These are phyloP conservation scores for Lomographa bimaculata DNA, from an alignment of 2,888 invertebrate species.

Conservation along the genomic window DNA sequence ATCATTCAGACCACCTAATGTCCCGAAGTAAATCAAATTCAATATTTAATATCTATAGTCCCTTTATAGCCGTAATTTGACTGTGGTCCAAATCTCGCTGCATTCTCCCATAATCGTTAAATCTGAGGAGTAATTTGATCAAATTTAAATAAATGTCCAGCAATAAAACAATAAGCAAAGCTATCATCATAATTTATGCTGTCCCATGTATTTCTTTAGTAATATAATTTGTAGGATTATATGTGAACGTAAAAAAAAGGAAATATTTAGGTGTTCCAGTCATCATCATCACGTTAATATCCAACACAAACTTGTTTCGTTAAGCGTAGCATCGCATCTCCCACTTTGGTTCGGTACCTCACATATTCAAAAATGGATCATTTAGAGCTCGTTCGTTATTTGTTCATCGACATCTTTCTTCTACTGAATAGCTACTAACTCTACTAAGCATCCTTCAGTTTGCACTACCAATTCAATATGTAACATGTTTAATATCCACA, in stretches of 20 bases:
- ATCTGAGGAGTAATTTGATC: conserved; percentile 53
- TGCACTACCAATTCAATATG: conserved; percentile 51
- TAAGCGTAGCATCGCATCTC: conserved; percentile 20
- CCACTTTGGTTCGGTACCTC: conserved; percentile 24
- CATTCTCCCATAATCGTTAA: conserved; percentile 43
- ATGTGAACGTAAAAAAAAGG: conserved; percentile 28
- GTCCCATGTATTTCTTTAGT: conserved; percentile 34
- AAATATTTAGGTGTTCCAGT: conserved; percentile 26
- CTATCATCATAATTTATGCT: conserved; percentile 50
- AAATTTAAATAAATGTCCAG: conserved; percentile 58
- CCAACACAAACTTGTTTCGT: conserved; percentile 26
- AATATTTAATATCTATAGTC: conserved; percentile 29
- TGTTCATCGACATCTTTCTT: conserved; percentile 43
- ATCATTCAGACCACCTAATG: conserved; percentile 18
- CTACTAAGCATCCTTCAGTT: conserved; percentile 56
- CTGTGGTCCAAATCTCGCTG: conserved; percentile 33
- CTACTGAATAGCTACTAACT: conserved; percentile 52
- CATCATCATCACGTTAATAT: conserved; percentile 32
- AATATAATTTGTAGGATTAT: conserved; percentile 36
- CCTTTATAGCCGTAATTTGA: conserved; percentile 28
- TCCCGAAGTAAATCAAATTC: conserved; percentile 28
- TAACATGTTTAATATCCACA: conserved; percentile 53
- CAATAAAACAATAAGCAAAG: conserved; percentile 46
- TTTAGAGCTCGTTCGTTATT: conserved; percentile 40
- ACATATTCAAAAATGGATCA: conserved; percentile 38